Conservation (phyloP, 2,113 vertebrate species). For the Nannospalax galili region DNA sequence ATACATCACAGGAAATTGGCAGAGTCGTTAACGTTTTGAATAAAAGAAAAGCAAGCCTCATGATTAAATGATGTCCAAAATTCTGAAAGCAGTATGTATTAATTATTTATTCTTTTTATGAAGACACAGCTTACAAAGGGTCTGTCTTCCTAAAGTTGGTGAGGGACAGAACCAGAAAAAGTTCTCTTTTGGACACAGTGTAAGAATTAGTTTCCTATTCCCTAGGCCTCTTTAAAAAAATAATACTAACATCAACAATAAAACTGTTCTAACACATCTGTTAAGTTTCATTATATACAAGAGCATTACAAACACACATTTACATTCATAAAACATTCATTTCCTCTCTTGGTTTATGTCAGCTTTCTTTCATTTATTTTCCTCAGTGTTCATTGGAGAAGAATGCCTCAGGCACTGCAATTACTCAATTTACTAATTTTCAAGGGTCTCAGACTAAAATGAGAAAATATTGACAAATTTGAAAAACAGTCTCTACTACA, state of each 20-base stretch:
- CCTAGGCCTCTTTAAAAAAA: neutral
- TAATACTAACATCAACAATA: neutral
- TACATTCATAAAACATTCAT: constrained; percentile 8
- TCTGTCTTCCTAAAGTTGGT: neutral
- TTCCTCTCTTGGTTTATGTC: constrained; percentile 19
- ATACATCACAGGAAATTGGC: neutral
- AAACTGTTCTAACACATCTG: constrained; percentile 5
- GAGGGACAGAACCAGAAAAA: neutral
- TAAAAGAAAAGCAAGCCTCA: neutral
- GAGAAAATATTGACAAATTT: neutral
- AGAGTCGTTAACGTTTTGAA: neutral
- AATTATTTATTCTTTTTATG: neutral
- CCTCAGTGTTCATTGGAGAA: constrained; percentile 12
- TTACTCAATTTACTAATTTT: constrained; percentile 54
- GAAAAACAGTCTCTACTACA: neutral
- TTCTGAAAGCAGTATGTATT: neutral
- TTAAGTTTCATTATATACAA: constrained; percentile 5
- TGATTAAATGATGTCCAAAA: neutral
- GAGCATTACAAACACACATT: neutral
- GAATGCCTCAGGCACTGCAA: neutral
- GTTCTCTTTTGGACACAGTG: neutral
- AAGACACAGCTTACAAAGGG: neutral
- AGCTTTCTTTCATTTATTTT: constrained; percentile 38
- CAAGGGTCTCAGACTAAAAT: constrained; percentile 21
- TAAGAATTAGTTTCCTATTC: neutral